Evolutionary conservation across 1,140 invertebrate genomes (phyloP), one percentile per base, ranked within the genome.

Genomic region (Luehdorfia chinensis): DNA sequence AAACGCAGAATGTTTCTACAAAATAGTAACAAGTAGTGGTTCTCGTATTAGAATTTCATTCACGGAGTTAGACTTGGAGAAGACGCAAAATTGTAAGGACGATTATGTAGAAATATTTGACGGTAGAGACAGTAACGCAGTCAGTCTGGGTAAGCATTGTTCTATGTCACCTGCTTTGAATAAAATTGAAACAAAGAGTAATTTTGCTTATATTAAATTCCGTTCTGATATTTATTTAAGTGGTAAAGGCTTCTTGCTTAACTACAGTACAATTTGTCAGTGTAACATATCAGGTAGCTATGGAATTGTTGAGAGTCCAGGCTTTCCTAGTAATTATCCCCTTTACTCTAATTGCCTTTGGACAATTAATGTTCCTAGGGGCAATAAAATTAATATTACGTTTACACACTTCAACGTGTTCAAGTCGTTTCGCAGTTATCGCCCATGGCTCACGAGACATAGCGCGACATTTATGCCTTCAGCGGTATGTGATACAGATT

Each of bases 291-390:
- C 55, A 5, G 92, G 91, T 0, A 88, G 87, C 46, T 75, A 87
- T 41, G 94, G 94, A 8, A 90, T 94, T 0, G 92, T 96, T 19
- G 91, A 92, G 58, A 95, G 93, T 36, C 94, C 94, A 0, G 91
- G 92, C 50, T 95, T 92, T 73, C 94, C 95, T 0, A 72, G 88
- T 33, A 71, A 72, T 2, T 95, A 94, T 81, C 89, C 89, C 2
- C 57, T 85, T 2, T 66, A 84, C 32, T 66, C 87, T 0, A 86
- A 91, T 50, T 98, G 96, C 71, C 83, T 89, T 6, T 97, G 95
- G 95, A 89, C 87, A 7, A 93, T 97, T 23, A 87, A 85, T 3
- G 93, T 91, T 0, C 87, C 90, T 0, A 75, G 84, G 36, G 94
- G 94, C 1, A 93, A 94, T 60, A 91, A 87, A 66, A 88, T 97